Conservation (phyloP, 2,113 vertebrate genomes). For the Nothoprocta perdicaria region DNA sequence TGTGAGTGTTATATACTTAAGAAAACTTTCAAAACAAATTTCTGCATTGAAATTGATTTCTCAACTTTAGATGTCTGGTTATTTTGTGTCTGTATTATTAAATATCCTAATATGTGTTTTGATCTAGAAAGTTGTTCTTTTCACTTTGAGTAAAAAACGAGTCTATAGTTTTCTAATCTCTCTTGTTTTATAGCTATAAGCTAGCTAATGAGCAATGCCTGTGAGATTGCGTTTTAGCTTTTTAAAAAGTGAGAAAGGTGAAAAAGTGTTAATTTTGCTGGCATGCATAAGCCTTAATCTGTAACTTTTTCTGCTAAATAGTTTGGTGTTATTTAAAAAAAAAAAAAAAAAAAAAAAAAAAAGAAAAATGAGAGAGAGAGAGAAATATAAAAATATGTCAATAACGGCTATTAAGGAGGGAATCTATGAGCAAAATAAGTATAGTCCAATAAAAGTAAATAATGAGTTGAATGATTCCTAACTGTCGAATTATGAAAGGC, state of each 20-base stretch:
- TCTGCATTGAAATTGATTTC: conserved; percentile 1
- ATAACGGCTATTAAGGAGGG: background rate
- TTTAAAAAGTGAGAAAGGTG: background rate
- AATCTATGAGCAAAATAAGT: background rate
- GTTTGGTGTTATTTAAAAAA: background rate
- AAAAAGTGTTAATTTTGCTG: background rate
- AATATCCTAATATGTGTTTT: background rate
- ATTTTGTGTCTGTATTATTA: background rate
- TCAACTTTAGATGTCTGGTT: background rate
- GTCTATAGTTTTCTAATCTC: background rate
- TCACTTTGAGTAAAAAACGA: background rate
- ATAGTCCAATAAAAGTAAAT: background rate
- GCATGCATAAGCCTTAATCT: background rate
- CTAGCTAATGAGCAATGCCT: background rate
- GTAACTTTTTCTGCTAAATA: background rate
- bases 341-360: background rate
- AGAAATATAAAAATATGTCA: background rate
- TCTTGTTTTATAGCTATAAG: background rate
- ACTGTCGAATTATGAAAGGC: background rate
- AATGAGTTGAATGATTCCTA: background rate
- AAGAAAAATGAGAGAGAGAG: no score
- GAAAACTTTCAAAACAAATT: background rate
- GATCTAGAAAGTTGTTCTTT: background rate
- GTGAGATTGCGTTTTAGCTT: background rate
- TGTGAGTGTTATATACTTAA: background rate